These are phyloP conservation scores for Cathartes aura DNA, from an alignment of 2,113 vertebrate species.

Conservation along the genomic window DNA sequence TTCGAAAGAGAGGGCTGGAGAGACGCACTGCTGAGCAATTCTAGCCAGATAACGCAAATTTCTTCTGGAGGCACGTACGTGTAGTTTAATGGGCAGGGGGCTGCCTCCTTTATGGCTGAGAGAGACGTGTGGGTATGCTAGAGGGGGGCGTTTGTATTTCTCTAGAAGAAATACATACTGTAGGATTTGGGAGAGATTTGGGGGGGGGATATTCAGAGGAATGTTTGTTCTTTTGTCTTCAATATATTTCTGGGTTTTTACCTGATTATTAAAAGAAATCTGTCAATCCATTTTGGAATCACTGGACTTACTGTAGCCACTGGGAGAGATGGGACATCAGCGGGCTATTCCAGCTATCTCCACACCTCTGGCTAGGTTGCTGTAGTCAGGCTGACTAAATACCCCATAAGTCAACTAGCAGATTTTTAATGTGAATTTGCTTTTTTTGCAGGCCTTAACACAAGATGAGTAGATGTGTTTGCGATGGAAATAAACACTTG, in stretches of 20 bases:
- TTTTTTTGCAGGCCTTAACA: background rate
- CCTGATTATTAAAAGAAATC: background rate
- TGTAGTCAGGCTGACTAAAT: background rate
- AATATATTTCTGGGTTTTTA: background rate
- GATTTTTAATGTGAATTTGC: background rate
- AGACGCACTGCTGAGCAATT: conserved; percentile 36
- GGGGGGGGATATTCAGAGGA: conserved; percentile 32
- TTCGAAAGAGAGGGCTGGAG: background rate
- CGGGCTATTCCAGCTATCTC: background rate
- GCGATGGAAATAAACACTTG: conserved; percentile 46
- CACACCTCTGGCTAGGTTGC: background rate
- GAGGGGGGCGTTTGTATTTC: background rate
- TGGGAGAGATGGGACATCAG: background rate
- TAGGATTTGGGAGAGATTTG: background rate
- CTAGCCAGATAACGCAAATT: background rate
- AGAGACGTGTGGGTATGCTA: background rate
- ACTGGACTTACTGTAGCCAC: background rate
- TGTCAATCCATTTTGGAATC: background rate
- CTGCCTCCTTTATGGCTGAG: conserved; percentile 6
- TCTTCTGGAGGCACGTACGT: conserved; percentile 29
- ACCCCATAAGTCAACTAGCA: background rate
- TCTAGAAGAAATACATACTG: conserved; percentile 3
- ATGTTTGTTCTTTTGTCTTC: conserved; percentile 20
- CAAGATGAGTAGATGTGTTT: background rate
- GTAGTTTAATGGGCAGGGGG: conserved; percentile 38